Conservation (phyloP, 2,888 invertebrate species). For the Polietes domitor region DNA sequence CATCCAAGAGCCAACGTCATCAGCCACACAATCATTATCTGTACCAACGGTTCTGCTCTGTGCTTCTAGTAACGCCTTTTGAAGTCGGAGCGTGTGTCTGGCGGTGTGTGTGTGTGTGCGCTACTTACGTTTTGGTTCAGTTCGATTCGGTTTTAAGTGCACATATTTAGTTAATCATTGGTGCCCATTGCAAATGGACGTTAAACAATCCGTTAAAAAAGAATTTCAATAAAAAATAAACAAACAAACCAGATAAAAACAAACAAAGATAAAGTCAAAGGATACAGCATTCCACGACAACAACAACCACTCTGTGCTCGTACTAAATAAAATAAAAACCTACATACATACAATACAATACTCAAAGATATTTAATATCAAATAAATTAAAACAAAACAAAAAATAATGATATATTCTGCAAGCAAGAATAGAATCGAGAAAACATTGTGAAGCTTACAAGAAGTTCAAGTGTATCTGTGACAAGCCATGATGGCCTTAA, state of each 20-base stretch:
- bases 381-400: conserved; percentile 34
- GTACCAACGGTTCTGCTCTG: conserved; percentile 26
- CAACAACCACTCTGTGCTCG: background rate
- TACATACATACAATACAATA: background rate
- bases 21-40: conserved; percentile 23
- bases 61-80: conserved; percentile 64
- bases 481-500: conserved; percentile 80
- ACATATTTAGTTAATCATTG: conserved; percentile 76
- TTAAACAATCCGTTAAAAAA: conserved; percentile 54
- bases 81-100: conserved; percentile 44
- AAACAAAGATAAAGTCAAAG: conserved; percentile 22
- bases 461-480: conserved; percentile 28
- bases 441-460: conserved; percentile 20
- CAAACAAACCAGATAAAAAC: background rate
- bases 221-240: conserved; percentile 8
- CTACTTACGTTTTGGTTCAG: conserved; percentile 53
- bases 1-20: conserved; percentile 48
- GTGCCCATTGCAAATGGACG: conserved; percentile 79
- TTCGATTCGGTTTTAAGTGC: conserved; percentile 61
- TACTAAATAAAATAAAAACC: conserved; percentile 33
- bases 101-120: conserved; percentile 35
- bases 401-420: conserved; percentile 42
- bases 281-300: background rate
- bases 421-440: conserved; percentile 28
- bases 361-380: conserved; percentile 1